Evolutionary conservation across 2,888 invertebrate species (phyloP), one percentile per base, ranked within the genome.

Genomic region (Caradrina clavipalpis): DNA sequence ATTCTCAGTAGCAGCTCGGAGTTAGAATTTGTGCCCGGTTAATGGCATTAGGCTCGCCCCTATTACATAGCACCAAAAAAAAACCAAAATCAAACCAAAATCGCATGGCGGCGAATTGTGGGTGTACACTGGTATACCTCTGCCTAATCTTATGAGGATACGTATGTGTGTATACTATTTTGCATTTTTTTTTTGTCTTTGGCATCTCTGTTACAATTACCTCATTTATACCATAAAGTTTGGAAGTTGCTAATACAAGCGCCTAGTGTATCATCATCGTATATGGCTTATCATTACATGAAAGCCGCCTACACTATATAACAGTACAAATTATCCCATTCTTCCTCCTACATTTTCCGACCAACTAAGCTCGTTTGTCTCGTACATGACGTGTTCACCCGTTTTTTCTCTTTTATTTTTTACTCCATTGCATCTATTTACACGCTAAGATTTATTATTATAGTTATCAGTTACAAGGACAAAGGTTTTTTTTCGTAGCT

Each of bases 391-490:
- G 19, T 19, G 19, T 47, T 59, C 10, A 15, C 11, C 19, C 13
- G 10, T 15, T 56, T 55, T 62, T 50, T 11, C 73, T 26, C n/a
- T 45, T 65, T 50, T 66, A 53, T 75, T 31, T 35, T 49, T 71
- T 58, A 54, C 60, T 65, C 49, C 64, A 57, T 13, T 64, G 64
- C 50, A 47, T 58, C 17, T 72, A 51, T 78, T 72, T 54, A 61
- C 15, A 45, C 39, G 45, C 4, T 42, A 17, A 3, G 39, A 77
- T 75, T 71, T 75, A 75, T 77, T 19, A 21, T 35, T 35, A 22
- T n/a, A 21, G 31, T 56, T 47, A 67, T 55, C 26, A 15, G 31
- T 63, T 55, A 19, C 10, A 58, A 11, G 49, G 45, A 49, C 15
- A n/a, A 53, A 47, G 15, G 11, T 35, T 0, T 49, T 15, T 56